Percentiles rank a stretch among this genome's conserved stretches.
Conservation (phyloP, 2,113 vertebrate genomes). For the Nettapus auritus region DNA sequence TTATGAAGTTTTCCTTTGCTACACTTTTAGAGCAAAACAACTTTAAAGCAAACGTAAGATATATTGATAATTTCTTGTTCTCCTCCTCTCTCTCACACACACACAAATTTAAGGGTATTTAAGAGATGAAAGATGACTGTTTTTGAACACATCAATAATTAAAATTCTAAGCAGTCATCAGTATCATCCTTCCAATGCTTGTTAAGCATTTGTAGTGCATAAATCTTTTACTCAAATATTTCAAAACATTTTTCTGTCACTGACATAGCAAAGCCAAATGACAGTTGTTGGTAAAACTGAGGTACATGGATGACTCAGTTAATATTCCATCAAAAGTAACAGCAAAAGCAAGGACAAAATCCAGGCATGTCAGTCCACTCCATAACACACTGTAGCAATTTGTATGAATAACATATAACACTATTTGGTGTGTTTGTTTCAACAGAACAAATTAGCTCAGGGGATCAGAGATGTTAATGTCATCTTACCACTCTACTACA, state of each 20-base stretch:
- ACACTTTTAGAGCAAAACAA: background rate
- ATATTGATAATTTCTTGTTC: background rate
- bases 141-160: background rate
- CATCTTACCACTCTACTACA: background rate
- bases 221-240: background rate
- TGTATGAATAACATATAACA: background rate
- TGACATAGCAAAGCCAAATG: background rate
- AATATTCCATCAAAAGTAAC: background rate
- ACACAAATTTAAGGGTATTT: background rate
- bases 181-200: background rate
- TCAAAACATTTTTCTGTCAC: background rate
- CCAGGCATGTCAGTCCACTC: background rate
- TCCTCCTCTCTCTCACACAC: background rate
- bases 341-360: background rate
- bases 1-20: background rate
- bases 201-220: background rate
- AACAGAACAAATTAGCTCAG: background rate
- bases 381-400: background rate
- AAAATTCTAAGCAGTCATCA: background rate
- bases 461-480: background rate
- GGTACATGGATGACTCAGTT: background rate
- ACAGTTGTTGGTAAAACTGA: background rate
- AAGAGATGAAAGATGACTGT: background rate
- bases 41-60: background rate
- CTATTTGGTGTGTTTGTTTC: background rate